Percentiles rank a stretch among this genome's conserved stretches.
Evolutionary conservation across 2,113 vertebrate species (phyloP).

Genomic region (Alectura lathami): DNA sequence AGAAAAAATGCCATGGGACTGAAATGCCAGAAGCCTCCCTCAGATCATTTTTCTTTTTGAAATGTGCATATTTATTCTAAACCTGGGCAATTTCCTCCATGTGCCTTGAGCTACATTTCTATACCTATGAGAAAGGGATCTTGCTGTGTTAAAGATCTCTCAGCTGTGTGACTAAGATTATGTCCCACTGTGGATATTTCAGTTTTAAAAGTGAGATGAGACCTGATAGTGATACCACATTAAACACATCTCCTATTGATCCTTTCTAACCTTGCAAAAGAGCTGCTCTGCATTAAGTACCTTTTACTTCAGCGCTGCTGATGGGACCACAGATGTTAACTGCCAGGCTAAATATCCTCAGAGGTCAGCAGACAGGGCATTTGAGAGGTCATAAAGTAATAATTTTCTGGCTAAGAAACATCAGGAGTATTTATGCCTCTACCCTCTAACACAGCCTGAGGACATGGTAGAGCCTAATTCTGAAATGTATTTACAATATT

Average conservation of each 20-base stretch:
- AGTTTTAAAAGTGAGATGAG: conserved; percentile 74
- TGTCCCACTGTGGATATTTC: conserved; percentile 72
- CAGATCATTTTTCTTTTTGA: not conserved
- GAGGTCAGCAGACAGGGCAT: conserved; percentile 73
- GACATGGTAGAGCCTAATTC: not conserved
- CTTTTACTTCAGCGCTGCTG: conserved; percentile 73
- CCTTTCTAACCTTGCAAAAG: conserved; percentile 80
- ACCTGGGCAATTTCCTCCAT: not conserved
- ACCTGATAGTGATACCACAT: conserved; percentile 78
- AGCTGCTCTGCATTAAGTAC: conserved; percentile 76
- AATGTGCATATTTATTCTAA: not conserved
- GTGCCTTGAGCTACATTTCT: conserved; percentile 12
- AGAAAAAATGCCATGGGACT: not conserved
- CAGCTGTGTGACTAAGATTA: conserved; percentile 48
- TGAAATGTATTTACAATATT: not conserved
- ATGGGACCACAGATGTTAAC: conserved; percentile 79
- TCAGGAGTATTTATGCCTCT: conserved; percentile 11
- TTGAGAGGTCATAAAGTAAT: conserved; percentile 61
- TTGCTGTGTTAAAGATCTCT: conserved; percentile 46
- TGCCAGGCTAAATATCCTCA: conserved; percentile 71
- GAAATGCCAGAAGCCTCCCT: conserved; percentile 1
- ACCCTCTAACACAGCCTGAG: conserved; percentile 25
- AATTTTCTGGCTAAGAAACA: conserved; percentile 53
- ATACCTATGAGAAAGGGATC: not conserved
- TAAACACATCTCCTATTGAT: conserved; percentile 84